Evolutionary conservation across 2,797 vertebrate genomes (phyloP).

Genomic region (Limnodromus scolopaceus): DNA sequence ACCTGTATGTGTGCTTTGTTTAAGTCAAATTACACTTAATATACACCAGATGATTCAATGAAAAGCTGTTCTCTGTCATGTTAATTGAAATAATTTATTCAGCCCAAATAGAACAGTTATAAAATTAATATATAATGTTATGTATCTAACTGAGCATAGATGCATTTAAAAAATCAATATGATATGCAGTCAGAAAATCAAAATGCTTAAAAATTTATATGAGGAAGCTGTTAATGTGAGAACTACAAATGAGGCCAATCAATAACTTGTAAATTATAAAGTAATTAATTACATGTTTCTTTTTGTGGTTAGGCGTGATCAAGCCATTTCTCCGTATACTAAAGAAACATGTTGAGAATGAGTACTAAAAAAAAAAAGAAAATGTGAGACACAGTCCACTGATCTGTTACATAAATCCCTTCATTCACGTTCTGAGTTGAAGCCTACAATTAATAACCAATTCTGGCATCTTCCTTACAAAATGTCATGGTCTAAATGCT

Average conservation of each 20-base stretch:
- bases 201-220: constrained; percentile 36
- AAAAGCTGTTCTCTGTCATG: background rate
- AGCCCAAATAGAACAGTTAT: background rate
- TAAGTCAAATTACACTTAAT: background rate
- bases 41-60: background rate
- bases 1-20: background rate
- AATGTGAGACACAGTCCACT: background rate
- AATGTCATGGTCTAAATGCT: constrained; percentile 21
- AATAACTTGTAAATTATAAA: constrained; percentile 31
- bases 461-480: constrained; percentile 12
- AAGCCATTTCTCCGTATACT: background rate
- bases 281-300: constrained; percentile 29
- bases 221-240: background rate
- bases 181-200: background rate
- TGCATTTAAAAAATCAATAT: constrained; percentile 30
- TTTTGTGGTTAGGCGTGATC: background rate
- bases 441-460: constrained; percentile 33
- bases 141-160: background rate
- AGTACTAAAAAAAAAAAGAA: background rate
- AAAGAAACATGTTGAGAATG: background rate
- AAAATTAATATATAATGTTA: background rate
- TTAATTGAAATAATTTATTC: background rate
- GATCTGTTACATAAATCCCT: constrained; percentile 33
- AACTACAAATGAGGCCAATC: background rate
- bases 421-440: background rate